phyloP scores from a whole-genome alignment of 1,140 invertebrate genomes.

The Nasonia giraulti region DNA sequence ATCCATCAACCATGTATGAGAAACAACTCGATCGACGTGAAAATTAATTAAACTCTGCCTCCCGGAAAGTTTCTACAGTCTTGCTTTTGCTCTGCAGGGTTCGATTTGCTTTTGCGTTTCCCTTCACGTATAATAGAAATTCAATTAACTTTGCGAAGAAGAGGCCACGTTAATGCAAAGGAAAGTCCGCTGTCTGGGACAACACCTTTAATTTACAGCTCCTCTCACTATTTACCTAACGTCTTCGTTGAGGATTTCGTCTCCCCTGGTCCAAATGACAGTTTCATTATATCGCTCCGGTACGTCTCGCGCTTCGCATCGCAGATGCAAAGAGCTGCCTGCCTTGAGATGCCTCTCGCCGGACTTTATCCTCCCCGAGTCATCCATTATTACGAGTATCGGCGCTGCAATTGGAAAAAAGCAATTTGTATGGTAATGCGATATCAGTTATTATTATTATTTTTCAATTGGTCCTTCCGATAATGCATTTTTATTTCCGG shows the following conservation, averaged over 20 bases:
- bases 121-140: neutral
- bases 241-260: conserved; percentile 69
- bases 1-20: neutral
- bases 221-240: conserved; percentile 66
- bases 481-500: neutral
- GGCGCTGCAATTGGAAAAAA: conserved; percentile 71
- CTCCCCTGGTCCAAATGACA: conserved; percentile 71
- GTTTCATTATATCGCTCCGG: conserved; percentile 71
- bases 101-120: neutral
- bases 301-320: conserved; percentile 73
- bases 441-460: neutral
- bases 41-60: neutral
- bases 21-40: neutral
- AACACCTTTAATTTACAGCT: neutral
- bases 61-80: neutral
- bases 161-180: neutral
- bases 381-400: conserved; percentile 76
- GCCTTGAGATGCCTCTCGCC: conserved; percentile 75
- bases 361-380: conserved; percentile 73
- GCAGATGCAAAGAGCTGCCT: conserved; percentile 74
- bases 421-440: conserved; percentile 1
- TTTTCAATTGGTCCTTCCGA: neutral
- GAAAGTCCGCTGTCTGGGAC: neutral
- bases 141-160: conserved; percentile 14
- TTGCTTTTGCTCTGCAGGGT: neutral